Conservation (phyloP, 35 echinoderm and acorn worm species). For the Acanthaster planci region DNA sequence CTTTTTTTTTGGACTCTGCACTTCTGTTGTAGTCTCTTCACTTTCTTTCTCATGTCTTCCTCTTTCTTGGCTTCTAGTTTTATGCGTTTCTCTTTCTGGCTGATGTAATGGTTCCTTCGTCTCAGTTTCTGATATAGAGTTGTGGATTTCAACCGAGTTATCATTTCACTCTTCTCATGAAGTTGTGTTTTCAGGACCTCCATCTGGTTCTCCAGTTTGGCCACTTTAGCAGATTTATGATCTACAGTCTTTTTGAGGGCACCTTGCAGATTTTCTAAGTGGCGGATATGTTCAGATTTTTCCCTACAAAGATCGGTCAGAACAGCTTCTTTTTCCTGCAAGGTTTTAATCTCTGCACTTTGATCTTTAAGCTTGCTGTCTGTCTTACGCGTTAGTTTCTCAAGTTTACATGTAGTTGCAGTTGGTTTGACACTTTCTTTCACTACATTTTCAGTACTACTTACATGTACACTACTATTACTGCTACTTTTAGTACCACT, state of each 20-base stretch:
- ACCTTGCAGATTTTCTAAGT: neutral
- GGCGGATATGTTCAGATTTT: neutral
- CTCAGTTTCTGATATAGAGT: neutral
- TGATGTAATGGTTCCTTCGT: neutral
- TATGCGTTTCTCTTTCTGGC: conserved; percentile 10
- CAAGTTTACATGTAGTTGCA: neutral
- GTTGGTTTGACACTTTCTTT: neutral
- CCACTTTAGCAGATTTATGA: neutral
- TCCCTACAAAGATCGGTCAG: conserved; percentile 36
- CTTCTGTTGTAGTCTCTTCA: neutral
- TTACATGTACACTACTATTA: neutral
- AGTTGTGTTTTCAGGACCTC: neutral
- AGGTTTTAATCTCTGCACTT: neutral
- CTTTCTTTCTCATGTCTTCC: neutral
- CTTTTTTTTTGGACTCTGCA: neutral
- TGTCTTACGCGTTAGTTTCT: neutral
- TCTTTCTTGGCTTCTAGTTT: neutral
- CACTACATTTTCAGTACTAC: neutral
- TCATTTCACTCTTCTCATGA: neutral
- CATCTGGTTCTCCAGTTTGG: neutral
- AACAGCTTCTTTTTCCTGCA: conserved; percentile 23
- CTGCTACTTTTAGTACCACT: neutral
- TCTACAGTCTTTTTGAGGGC: neutral
- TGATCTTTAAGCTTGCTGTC: neutral
- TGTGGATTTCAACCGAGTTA: neutral